Conservation (phyloP, 2,797 vertebrate genomes). For the Scomberomorus guttatus region DNA sequence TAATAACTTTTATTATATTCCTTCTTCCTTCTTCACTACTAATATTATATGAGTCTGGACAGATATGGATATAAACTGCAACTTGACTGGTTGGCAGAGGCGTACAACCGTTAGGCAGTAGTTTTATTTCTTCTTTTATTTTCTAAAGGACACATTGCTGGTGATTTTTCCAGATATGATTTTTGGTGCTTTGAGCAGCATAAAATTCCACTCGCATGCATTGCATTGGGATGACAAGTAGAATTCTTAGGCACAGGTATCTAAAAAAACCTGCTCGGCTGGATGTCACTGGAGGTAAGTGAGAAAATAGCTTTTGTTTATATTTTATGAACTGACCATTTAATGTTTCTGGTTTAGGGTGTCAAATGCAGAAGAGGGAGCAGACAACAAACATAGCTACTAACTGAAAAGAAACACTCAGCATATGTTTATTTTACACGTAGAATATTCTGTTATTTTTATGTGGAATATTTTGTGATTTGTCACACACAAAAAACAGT, state of each 20-base stretch:
- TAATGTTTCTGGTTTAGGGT: background rate
- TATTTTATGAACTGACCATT: background rate
- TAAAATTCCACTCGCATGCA: slow-evolving; percentile 13
- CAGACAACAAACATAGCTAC: background rate
- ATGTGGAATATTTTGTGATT: slow-evolving; percentile 12
- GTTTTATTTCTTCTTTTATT: background rate
- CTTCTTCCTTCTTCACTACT: too few relatives aligned
- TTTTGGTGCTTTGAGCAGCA: slow-evolving; percentile 30
- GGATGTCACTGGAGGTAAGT: background rate
- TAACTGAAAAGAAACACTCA: background rate
- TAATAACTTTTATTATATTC: too few relatives aligned
- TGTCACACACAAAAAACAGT: slow-evolving; percentile 21
- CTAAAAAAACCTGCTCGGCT: background rate
- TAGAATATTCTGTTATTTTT: background rate
- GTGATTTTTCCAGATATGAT: slow-evolving; percentile 3
- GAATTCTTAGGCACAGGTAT: background rate
- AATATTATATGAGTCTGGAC: too few relatives aligned
- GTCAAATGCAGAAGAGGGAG: background rate
- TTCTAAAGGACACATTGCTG: slow-evolving; percentile 23
- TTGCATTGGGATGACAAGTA: background rate
- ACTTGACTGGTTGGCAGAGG: too few relatives aligned
- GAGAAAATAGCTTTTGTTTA: background rate
- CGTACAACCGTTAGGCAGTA: too few relatives aligned
- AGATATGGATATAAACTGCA: too few relatives aligned
- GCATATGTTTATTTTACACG: background rate